Evolutionary conservation across 2,797 vertebrate species (phyloP).

Genomic region (Oryzias sinensis): DNA sequence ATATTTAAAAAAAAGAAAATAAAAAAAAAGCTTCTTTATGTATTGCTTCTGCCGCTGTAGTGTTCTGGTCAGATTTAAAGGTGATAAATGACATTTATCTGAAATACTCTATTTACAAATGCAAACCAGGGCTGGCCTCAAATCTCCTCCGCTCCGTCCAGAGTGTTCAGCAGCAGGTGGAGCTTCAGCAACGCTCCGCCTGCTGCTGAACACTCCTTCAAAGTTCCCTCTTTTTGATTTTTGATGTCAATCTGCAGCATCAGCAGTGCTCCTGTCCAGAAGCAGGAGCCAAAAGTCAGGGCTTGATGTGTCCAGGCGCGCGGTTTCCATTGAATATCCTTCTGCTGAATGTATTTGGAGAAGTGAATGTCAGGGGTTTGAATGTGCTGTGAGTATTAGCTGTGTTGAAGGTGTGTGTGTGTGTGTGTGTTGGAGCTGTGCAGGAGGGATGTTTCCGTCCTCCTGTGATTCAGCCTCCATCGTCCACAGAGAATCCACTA

Average conservation of each 20-base stretch:
- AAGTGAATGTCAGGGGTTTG: conserved; percentile 28
- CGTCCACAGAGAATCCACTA: not conserved
- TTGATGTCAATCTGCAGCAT: conserved; percentile 29
- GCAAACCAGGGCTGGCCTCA: conserved; percentile 66
- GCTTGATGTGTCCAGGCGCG: conserved; percentile 62
- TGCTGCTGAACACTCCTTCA: no score
- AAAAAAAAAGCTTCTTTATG: conserved; percentile 71
- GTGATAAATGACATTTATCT: conserved; percentile 72
- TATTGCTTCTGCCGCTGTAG: conserved; percentile 74
- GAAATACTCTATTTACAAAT: conserved; percentile 74
- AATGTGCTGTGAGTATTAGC: conserved; percentile 38
- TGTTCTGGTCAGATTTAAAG: conserved; percentile 71
- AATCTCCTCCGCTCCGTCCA: not conserved
- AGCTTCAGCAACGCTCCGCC: not conserved
- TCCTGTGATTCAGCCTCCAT: not conserved
- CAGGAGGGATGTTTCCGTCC: not conserved
- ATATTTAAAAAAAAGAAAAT: conserved; percentile 40
- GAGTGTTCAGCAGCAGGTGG: not conserved
- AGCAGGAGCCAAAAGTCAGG: conserved; percentile 53
- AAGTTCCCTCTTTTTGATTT: conserved; percentile 5
- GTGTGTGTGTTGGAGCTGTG: not conserved
- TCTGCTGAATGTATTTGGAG: conserved; percentile 64
- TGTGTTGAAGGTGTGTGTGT: no score
- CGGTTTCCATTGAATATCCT: conserved; percentile 54
- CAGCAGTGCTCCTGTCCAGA: conserved; percentile 12